phyloP scores from a whole-genome alignment of 1,140 invertebrate genomes.

The Drosophila nigrodunni region DNA sequence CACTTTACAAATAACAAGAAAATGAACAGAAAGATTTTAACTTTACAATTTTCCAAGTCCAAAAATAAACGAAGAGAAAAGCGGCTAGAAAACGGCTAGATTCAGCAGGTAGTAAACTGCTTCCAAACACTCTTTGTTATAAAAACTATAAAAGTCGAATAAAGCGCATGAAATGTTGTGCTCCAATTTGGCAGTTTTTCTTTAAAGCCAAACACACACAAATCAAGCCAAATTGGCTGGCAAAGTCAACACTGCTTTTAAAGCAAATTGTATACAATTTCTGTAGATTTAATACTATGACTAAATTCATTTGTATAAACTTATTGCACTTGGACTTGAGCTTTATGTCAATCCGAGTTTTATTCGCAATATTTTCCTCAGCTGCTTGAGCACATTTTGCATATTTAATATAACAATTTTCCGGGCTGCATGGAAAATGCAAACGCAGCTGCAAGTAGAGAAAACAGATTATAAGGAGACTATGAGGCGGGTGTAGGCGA shows the following conservation, averaged over 20 bases:
- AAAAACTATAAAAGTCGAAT: no score
- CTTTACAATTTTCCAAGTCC: background rate
- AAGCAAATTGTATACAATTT: background rate
- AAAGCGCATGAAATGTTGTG: no score
- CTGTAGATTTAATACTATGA: background rate
- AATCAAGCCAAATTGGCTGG: background rate
- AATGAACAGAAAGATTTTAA: background rate
- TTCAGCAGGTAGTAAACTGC: no score
- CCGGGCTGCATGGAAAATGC: constrained; percentile 30
- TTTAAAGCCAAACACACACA: background rate
- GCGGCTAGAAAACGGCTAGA: background rate
- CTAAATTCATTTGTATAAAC: background rate
- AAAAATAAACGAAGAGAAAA: background rate
- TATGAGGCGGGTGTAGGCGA: background rate
- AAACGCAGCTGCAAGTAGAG: constrained; percentile 31
- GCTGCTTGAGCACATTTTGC: constrained; percentile 40
- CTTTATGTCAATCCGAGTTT: background rate
- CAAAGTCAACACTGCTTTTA: background rate
- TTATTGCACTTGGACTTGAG: background rate
- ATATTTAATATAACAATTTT: constrained; percentile 65
- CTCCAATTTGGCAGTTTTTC: no score
- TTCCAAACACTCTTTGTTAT: no score
- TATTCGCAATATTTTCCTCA: constrained; percentile 18
- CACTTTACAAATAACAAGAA: background rate
- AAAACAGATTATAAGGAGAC: constrained; percentile 58